Base-by-base conservation (phyloP, 1,140 invertebrate species). In the Caenorhabditis elegans region DNA sequence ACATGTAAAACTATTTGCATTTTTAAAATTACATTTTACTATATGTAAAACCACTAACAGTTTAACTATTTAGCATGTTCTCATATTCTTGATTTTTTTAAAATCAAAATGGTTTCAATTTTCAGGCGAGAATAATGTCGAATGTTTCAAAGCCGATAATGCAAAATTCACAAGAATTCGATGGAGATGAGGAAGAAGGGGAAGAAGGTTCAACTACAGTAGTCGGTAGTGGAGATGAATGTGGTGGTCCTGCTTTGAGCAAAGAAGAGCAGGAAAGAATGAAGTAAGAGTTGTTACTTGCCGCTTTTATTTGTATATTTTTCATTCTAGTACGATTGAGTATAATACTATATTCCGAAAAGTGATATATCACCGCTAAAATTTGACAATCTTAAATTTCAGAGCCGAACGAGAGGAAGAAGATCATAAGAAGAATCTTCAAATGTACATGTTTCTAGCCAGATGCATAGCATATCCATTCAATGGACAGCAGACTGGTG, bases 381-480 rank as follows among this genome's bases (percentile, higher is more conserved):
- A n/a, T 17, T 28, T 55, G 22, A 26, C 13, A 31, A 1, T 24
- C n/a, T n/a, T n/a, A n/a, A n/a, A n/a, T 78, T 89, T 47, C 65
- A 89, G 87, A 51, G 88, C 88, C 5, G 95, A 96, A 90, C 92
- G 94, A 46, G 94, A 96, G 88, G 95, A 97, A 91, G 95, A 96
- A 89, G 95, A 97, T 88, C 92, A 95, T 78, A 97, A 97, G 91
- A 92, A 93, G 55, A 93, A 95, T 76, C 93, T 99, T 49, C 97
- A 99, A 90, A 91, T 99, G 26, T 99, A 99, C 91, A 97, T 99
- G 78, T 99, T 99, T 91, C 95, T 99, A 85, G 96, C 96, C 84
- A 92, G 97, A 90, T 98, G 97, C 91, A 94, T 98, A 88, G 95
- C 97, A 3, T 99, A 99, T 92, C 97, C 97, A 8, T 99, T 99